Evolutionary conservation across 1,140 invertebrate species (phyloP), one percentile per base, ranked within the genome.

Genomic region (Cryptotermes secundus): DNA sequence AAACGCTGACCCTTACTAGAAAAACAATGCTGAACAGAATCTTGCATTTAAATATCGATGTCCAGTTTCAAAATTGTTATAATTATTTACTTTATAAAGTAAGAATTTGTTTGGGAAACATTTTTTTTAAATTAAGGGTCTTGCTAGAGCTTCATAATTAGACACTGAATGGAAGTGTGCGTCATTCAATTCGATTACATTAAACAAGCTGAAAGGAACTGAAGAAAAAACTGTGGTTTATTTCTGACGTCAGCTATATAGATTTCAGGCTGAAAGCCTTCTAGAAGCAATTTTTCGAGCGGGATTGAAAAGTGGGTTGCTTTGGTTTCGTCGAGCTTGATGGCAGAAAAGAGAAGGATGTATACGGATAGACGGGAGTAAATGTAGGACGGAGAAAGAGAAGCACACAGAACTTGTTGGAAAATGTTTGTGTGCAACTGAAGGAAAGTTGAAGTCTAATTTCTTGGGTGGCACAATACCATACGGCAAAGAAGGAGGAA

Each of bases 361-460:
- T 34, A 34, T 26, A 16, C 59, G 26, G 53, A 22, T 80, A 16
- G 16, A 80, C 12, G 34, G 26, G 79, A 80, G 79, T 16, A 80
- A 80, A 80, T 24, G 79, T 34, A 36, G 16, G 35, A 81, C 26
- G 34, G 80, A 81, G 80, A 26, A n/a, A 16, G 34, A 34, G 34
- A 45, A 24, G 38, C n/a, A 12, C 22, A 26, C 35, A 26, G 35
- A 81, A 81, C 24, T 36, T 81, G 35, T 4, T 35, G 35, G 80
- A 35, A 81, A 81, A 36, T 36, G 80, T 81, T 35, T 81, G 80
- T 81, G 80, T 81, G 80, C 80, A 81, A 81, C 35, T 81, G 80
- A 80, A 80, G 79, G 79, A 34, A 80, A 80, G 79, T 80, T 80
- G 79, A 81, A 81, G 80, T 36, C 42, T 81, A 81, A 81, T 81